These are phyloP conservation scores for Lipophrys pholis DNA, from an alignment of 2,113 vertebrate species.

Conservation along the genomic window DNA sequence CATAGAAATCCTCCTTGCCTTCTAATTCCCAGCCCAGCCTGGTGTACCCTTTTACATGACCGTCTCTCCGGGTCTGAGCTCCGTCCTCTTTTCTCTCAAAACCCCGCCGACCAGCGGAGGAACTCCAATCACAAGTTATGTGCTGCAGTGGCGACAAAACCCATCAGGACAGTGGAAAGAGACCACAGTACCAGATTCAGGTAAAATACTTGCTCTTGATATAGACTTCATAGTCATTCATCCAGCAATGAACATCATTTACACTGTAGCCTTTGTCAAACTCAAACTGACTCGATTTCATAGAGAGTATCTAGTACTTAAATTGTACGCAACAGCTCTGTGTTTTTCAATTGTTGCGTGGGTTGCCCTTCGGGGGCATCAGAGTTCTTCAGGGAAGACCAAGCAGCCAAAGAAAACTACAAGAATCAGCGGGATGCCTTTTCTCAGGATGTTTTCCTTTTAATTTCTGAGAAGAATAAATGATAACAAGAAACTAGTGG, in stretches of 20 bases:
- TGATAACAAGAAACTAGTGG: no score
- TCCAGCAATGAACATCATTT: not conserved
- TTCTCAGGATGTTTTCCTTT: no score
- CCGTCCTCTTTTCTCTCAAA: slow-evolving; percentile 66
- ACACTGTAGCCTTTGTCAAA: not conserved
- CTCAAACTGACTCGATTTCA: not conserved
- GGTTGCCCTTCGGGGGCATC: no score
- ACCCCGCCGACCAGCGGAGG: slow-evolving; percentile 64
- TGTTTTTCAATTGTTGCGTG: not conserved
- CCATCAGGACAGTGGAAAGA: slow-evolving; percentile 57
- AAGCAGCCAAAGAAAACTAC: no score
- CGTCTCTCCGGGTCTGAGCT: slow-evolving; percentile 53
- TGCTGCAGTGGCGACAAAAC: slow-evolving; percentile 71
- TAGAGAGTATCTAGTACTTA: not conserved
- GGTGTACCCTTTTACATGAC: slow-evolving; percentile 55
- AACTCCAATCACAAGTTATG: slow-evolving; percentile 65
- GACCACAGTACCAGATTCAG: slow-evolving; percentile 43
- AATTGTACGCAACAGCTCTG: not conserved
- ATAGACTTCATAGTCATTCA: not conserved
- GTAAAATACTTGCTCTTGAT: slow-evolving; percentile 36
- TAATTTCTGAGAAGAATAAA: no score
- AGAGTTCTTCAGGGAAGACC: no score
- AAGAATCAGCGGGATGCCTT: no score
- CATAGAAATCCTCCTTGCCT: not conserved
- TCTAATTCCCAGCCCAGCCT: slow-evolving; percentile 62